Percentiles rank a stretch among this genome's conserved stretches.
Conservation (phyloP, 2,113 vertebrate species). For the Caloenas nicobarica region DNA sequence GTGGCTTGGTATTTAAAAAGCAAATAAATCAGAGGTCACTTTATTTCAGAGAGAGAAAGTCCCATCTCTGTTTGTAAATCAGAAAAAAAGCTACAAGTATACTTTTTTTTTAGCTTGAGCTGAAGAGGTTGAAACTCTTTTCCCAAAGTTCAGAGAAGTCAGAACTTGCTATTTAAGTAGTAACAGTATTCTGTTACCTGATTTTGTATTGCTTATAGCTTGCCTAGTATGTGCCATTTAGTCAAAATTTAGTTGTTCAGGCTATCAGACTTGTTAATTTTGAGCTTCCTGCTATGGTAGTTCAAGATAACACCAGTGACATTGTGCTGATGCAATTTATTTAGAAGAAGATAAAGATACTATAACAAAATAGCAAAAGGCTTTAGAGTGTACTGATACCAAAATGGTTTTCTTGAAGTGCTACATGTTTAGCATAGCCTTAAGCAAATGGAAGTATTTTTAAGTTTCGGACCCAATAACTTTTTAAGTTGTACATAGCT, state of each 20-base stretch:
- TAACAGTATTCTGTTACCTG: background rate
- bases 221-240: background rate
- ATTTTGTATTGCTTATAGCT: background rate
- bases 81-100: background rate
- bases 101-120: background rate
- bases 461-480: background rate
- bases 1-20: rapidly evolving
- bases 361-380: background rate
- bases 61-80: background rate
- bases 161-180: background rate
- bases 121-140: background rate
- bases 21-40: background rate
- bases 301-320: background rate
- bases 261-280: background rate
- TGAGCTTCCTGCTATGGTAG: background rate
- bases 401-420: background rate
- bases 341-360: background rate
- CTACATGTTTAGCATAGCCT: background rate
- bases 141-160: background rate
- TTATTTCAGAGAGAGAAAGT: background rate
- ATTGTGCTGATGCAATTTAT: background rate
- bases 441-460: background rate
- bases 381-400: background rate
- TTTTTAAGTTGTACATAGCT: background rate
- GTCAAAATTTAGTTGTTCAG: background rate